phyloP scores from a whole-genome alignment of 1,140 invertebrate species.

The Drosophila bocqueti region DNA sequence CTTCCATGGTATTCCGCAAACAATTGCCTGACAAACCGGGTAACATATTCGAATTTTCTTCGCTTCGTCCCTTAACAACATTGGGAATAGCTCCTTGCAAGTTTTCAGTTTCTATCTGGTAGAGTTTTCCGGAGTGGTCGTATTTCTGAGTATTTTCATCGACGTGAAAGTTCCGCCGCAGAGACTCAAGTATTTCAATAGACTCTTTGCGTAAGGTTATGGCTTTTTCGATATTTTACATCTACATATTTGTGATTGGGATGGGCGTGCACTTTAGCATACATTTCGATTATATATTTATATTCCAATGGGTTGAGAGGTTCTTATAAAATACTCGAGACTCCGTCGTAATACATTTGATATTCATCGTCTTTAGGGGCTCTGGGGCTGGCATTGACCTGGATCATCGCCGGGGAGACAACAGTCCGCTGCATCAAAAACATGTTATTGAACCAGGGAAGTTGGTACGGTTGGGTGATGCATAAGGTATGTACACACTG shows the following conservation, averaged over 20 bases:
- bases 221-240: constrained; percentile 30
- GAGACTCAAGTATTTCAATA: constrained; percentile 79
- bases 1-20: neutral
- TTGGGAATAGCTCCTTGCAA: constrained; percentile 61
- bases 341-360: constrained; percentile 75
- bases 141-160: constrained; percentile 76
- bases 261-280: constrained; percentile 47
- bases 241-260: constrained; percentile 29
- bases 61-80: constrained; percentile 14
- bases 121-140: constrained; percentile 49
- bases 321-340: constrained; percentile 78
- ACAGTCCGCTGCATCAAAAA: constrained; percentile 63
- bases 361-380: constrained; percentile 53
- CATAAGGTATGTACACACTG: constrained; percentile 34
- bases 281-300: constrained; percentile 35
- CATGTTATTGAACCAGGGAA: constrained; percentile 71
- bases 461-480: constrained; percentile 38
- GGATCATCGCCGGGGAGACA: constrained; percentile 43
- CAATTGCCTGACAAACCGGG: neutral
- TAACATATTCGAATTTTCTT: constrained; percentile 56
- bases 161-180: constrained; percentile 44
- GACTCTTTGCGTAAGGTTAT: constrained; percentile 39
- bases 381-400: constrained; percentile 41
- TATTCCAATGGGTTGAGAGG: constrained; percentile 43
- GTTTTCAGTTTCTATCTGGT: constrained; percentile 42